Conservation (phyloP, 1,140 invertebrate genomes). For the Liolophura sinensis region DNA sequence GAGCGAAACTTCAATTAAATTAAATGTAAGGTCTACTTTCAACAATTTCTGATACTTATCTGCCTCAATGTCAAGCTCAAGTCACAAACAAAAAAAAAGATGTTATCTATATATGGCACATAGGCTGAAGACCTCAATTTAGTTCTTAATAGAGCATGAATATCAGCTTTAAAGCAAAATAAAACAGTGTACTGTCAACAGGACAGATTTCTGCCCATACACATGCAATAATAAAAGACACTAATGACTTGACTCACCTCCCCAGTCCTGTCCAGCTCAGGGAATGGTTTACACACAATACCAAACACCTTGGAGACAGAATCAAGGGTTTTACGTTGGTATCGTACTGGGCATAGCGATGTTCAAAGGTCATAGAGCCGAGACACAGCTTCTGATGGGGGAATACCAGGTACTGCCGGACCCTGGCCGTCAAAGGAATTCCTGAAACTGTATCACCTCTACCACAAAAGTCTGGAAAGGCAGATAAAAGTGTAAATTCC, state of each 20-base stretch:
- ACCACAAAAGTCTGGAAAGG: slow-evolving; percentile 57
- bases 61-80: no score
- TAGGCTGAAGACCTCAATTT: no score
- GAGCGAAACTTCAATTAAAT: no score
- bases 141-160: no score
- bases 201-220: no score
- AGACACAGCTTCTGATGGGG: slow-evolving; percentile 52
- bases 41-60: no score
- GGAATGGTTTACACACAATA: slow-evolving; percentile 55
- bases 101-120: background rate
- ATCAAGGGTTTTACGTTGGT: slow-evolving; percentile 53
- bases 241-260: slow-evolving; percentile 51
- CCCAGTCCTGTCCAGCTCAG: slow-evolving; percentile 57
- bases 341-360: slow-evolving; percentile 50
- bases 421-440: slow-evolving; percentile 60
- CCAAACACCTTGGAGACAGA: slow-evolving; percentile 59
- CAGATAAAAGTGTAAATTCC: background rate
- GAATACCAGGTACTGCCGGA: slow-evolving; percentile 55
- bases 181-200: no score
- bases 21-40: no score
- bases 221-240: no score
- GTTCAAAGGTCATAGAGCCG: slow-evolving; percentile 55
- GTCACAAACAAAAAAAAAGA: no score
- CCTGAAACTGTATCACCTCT: slow-evolving; percentile 59
- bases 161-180: no score